Base-by-base conservation (phyloP, 2,888 invertebrate genomes). In the Pollenia labialis region DNA sequence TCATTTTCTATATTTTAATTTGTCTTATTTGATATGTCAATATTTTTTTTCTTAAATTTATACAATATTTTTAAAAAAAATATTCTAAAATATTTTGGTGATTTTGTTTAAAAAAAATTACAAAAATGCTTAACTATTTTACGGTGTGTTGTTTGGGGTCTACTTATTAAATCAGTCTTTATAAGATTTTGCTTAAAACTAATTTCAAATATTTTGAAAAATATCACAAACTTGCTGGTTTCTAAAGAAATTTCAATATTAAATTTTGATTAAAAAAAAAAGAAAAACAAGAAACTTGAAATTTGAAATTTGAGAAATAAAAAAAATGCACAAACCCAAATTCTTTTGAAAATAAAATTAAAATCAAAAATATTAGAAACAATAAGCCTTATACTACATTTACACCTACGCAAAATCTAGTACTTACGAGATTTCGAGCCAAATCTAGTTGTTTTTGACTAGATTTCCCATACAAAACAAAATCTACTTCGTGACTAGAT, bases 221-320 rank as follows among this genome's bases (percentile, higher is more conserved):
- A 58, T 46, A 52, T 69, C 14, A 81, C 77, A 76, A 82, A 85
- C 85, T 87, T 87, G 87, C 87, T 85, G 87, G 11, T 87, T 87
- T 84, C 87, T 74, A 69, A 60, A 64, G 74, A 80, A 56, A 50
- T 46, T 79, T 54, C 81, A 50, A 52, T 58, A 66, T 64, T 11
- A 18, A 66, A 68, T 52, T 75, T 74, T 50, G 48, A 10, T 66
- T 23, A 48, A 54, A 54, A 48, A 40, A 18, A 58, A 18, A 75
- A 10, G 62, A 85, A 84, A 81, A 77, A 82, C 81, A 85, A 87
- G 85, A 85, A 87, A 85, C 82, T 82, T 72, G 12, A 32, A 58
- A n/a, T n/a, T n/a, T n/a, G 85, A 85, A 87, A 85, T 80, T 82
- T 72, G 12, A 32, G 50, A 52, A 54, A 60, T 18, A 60, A 40